A percentile compares a stretch with the other conserved stretches of the same genome.
Conservation (phyloP, 1,140 invertebrate genomes). For the Thaumatotibia leucotreta region DNA sequence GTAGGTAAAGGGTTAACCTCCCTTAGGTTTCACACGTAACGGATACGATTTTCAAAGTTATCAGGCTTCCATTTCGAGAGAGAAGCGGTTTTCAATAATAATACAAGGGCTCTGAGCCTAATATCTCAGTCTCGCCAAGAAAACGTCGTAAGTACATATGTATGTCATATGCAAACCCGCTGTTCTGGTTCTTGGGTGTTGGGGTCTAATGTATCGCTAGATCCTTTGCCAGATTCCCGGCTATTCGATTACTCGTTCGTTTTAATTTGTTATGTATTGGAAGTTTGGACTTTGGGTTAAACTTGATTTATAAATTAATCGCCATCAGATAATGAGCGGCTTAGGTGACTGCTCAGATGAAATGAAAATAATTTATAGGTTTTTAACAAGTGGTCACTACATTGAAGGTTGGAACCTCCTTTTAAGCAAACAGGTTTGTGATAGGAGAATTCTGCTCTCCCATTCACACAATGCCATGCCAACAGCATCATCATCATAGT, state of each 20-base stretch:
- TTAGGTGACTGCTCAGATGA: too few species aligned
- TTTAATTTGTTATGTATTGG: neutral
- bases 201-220: neutral
- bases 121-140: neutral
- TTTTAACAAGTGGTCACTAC: neutral
- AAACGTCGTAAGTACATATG: neutral
- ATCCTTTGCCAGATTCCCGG: neutral
- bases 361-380: too few species aligned
- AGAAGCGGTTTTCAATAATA: constrained; percentile 10
- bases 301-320: neutral
- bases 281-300: neutral
- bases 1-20: too few species aligned
- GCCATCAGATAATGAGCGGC: neutral
- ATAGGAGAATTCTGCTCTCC: too few species aligned
- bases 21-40: constrained; percentile 8
- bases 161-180: neutral
- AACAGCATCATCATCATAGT: too few species aligned
- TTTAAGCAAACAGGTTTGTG: too few species aligned
- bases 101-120: neutral
- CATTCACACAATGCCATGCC: too few species aligned
- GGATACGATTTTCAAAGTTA: constrained; percentile 6
- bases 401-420: neutral
- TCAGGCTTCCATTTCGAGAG: neutral
- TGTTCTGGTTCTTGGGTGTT: neutral
- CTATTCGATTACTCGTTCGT: constrained; percentile 1